Evolutionary conservation across 2,888 invertebrate species (phyloP).

Genomic region (Drosophila rubida): DNA sequence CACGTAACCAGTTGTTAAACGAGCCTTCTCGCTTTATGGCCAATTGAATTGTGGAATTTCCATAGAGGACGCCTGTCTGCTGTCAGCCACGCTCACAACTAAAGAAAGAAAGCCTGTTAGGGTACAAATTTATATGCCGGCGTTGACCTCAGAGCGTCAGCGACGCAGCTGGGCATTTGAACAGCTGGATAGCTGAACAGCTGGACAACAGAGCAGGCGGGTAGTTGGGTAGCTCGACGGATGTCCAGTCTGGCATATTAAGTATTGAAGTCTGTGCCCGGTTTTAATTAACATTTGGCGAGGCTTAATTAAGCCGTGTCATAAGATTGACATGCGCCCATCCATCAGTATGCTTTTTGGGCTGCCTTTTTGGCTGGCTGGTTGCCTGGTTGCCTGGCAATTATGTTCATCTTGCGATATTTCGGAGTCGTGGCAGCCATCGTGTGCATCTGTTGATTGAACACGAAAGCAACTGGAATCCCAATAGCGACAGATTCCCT

Average conservation of each 20-base stretch:
- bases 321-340: slow-evolving; percentile 19
- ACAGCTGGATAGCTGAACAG: slow-evolving; percentile 16
- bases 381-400: slow-evolving; percentile 27
- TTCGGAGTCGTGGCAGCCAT: slow-evolving; percentile 28
- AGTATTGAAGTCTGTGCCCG: slow-evolving; percentile 17
- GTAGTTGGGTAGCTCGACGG: not conserved
- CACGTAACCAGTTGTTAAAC: slow-evolving; percentile 77
- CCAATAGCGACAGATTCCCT: slow-evolving; percentile 44
- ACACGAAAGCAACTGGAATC: slow-evolving; percentile 29
- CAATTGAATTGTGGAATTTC: slow-evolving; percentile 70
- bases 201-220: slow-evolving; percentile 4
- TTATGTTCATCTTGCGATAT: slow-evolving; percentile 51
- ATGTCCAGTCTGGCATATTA: slow-evolving; percentile 1
- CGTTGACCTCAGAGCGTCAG: slow-evolving; percentile 59
- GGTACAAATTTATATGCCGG: slow-evolving; percentile 49
- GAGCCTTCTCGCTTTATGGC: slow-evolving; percentile 71
- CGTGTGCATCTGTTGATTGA: slow-evolving; percentile 37
- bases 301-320: slow-evolving; percentile 51
- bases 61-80: slow-evolving; percentile 46
- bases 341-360: slow-evolving; percentile 21
- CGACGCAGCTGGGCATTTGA: slow-evolving; percentile 42
- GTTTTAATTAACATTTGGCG: slow-evolving; percentile 49
- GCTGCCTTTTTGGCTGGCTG: not conserved
- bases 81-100: slow-evolving; percentile 14
- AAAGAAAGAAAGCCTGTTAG: slow-evolving; percentile 49